Base-by-base conservation (phyloP, 1,140 invertebrate species). In the Galendromus occidentalis region DNA sequence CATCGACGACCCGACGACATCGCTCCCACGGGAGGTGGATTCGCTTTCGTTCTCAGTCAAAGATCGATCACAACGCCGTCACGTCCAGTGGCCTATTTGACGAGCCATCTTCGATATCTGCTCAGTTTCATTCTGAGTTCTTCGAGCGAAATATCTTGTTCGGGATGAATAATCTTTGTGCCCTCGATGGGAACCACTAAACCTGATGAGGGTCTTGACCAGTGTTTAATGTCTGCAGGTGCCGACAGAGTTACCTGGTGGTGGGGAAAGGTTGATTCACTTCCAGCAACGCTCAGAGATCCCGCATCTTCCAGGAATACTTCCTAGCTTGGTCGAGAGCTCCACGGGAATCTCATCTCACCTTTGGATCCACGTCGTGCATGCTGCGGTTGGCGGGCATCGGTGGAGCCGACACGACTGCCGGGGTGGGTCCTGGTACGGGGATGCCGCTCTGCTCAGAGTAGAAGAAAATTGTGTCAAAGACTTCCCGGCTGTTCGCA, bases 101-200 rank as follows among this genome's bases (percentile, higher is more conserved):
- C 9, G 33, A 39, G 33, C 33, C 33, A 39, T 9, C 33, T 4
- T 39, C 33, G 33, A 39, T 39, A 39, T 39, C 33, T 39, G 33
- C 33, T 39, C 33, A 6, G 33, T 39, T 84, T 80, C 12, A 88
- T 84, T 64, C 86, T 79, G 68, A 88, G 83, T 77, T 94, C 89
- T 75, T 93, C 91, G 75, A 86, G 70, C 47, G 90, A 94, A 44
- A 93, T 84, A 78, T 95, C 92, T 76, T 95, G 90, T 28, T 86
- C 83, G 28, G 91, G 92, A 76, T 96, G 92, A 71, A 95, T 85
- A 64, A 95, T 91, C 79, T 88, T 88, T 73, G 88, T 88, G 20
- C 86, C 84, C 29, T 87, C 84, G 65, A 87, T 85, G 66, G 86
- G 86, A 12, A 84, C 83, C 30, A 83, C 83, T 17, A 88, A 86